phyloP scores from a whole-genome alignment of 2,888 invertebrate genomes.

The Hypomecis atomaria region DNA sequence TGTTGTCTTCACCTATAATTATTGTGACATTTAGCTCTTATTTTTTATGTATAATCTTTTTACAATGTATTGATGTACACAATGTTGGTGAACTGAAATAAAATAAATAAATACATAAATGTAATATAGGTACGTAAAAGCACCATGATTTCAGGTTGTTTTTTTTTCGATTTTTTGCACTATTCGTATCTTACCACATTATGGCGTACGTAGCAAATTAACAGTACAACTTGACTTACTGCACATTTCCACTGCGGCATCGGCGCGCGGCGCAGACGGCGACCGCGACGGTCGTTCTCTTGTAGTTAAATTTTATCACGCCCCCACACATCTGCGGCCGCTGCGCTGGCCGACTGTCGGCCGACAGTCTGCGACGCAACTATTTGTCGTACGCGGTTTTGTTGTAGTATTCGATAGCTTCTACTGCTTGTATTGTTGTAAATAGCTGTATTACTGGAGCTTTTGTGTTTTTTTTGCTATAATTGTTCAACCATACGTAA shows the following conservation, averaged over 20 bases:
- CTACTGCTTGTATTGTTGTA: slow-evolving; percentile 44
- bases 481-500: too few relatives aligned
- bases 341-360: slow-evolving; percentile 25
- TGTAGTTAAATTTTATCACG: slow-evolving; percentile 61
- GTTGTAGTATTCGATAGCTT: slow-evolving; percentile 39
- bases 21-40: too few relatives aligned
- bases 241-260: not conserved
- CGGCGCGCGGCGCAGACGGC: slow-evolving; percentile 24
- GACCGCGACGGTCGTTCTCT: slow-evolving; percentile 44
- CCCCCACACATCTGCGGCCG: slow-evolving; percentile 58
- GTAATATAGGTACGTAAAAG: too few relatives aligned
- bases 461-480: not conserved
- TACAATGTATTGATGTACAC: too few relatives aligned
- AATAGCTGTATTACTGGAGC: slow-evolving; percentile 37
- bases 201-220: too few relatives aligned
- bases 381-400: slow-evolving; percentile 27
- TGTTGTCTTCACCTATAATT: too few relatives aligned
- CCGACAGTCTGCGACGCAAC: slow-evolving; percentile 18
- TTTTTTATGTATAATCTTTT: too few relatives aligned
- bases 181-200: too few relatives aligned
- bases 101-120: too few relatives aligned
- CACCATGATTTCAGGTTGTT: too few relatives aligned
- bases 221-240: not conserved
- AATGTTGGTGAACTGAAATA: too few relatives aligned
- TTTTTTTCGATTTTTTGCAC: too few relatives aligned